These are phyloP conservation scores for Chamaea fasciata DNA, from an alignment of 2,113 vertebrate genomes.

Conservation along the genomic window DNA sequence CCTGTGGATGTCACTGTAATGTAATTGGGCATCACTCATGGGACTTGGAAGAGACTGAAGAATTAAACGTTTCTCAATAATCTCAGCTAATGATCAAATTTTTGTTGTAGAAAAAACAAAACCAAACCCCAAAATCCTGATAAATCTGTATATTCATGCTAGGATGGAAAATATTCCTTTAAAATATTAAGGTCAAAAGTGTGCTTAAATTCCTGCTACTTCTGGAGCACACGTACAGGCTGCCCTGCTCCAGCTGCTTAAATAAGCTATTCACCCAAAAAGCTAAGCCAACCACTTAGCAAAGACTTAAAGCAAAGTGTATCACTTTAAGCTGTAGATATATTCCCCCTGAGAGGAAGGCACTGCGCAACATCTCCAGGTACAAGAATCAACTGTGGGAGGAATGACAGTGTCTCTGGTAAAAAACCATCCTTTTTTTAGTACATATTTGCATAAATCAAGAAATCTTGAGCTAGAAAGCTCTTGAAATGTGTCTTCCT, in stretches of 20 bases:
- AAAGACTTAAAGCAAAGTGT: neutral
- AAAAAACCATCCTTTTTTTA: neutral
- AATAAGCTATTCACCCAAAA: neutral
- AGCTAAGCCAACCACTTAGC: neutral
- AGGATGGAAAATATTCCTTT: neutral
- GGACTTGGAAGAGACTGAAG: neutral
- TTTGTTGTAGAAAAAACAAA: neutral
- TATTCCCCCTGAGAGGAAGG: neutral
- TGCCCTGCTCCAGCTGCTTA: neutral
- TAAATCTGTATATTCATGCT: neutral
- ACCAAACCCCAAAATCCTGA: neutral
- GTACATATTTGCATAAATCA: neutral
- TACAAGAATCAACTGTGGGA: neutral
- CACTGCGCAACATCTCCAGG: neutral
- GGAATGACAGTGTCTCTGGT: neutral
- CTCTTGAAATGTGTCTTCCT: neutral
- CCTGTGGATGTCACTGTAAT: neutral
- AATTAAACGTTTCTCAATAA: neutral
- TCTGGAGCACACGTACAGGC: neutral
- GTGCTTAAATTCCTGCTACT: neutral
- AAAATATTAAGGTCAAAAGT: neutral
- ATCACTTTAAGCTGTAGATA: neutral
- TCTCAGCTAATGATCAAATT: neutral
- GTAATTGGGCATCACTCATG: neutral
- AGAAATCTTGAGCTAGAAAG: neutral